Percentiles rank a stretch among this genome's conserved stretches.
phyloP scores from a whole-genome alignment of 2,888 invertebrate genomes.

The Euphydryas editha region DNA sequence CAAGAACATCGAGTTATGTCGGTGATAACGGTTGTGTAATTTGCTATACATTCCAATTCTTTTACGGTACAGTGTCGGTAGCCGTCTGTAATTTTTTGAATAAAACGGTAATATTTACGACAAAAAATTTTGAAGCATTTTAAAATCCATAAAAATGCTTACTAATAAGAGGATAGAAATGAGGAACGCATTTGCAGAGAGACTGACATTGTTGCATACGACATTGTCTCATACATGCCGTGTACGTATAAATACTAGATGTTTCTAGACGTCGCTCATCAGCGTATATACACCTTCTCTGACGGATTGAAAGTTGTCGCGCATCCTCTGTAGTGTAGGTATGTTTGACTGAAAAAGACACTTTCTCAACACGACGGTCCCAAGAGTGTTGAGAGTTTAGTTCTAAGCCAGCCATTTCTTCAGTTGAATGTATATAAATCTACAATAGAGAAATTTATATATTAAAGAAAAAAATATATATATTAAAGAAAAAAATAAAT shows the following conservation, averaged over 20 bases:
- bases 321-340: constrained; percentile 91
- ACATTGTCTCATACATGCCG: constrained; percentile 89
- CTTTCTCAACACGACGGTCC: constrained; percentile 84
- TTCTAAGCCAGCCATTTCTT: constrained; percentile 88
- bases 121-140: background rate
- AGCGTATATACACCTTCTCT: constrained; percentile 88
- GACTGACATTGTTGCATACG: constrained; percentile 86
- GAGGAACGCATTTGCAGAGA: constrained; percentile 88
- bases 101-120: background rate
- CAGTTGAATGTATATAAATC: constrained; percentile 87
- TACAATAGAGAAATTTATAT: constrained; percentile 41
- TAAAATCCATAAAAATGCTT: constrained; percentile 45
- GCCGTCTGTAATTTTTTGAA: constrained; percentile 57
- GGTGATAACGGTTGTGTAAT: constrained; percentile 79
- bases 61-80: constrained; percentile 84
- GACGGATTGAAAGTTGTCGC: constrained; percentile 85
- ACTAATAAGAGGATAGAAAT: constrained; percentile 87
- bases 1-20: constrained; percentile 86
- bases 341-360: constrained; percentile 88
- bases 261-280: constrained; percentile 86
- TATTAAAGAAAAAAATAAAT: background rate
- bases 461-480: background rate
- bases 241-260: constrained; percentile 86
- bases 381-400: constrained; percentile 88
- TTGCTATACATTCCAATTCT: constrained; percentile 84